Percentiles rank a stretch among this genome's conserved stretches.
phyloP scores from a whole-genome alignment of 2,113 vertebrate species.

The Xiphorhynchus elegans region DNA sequence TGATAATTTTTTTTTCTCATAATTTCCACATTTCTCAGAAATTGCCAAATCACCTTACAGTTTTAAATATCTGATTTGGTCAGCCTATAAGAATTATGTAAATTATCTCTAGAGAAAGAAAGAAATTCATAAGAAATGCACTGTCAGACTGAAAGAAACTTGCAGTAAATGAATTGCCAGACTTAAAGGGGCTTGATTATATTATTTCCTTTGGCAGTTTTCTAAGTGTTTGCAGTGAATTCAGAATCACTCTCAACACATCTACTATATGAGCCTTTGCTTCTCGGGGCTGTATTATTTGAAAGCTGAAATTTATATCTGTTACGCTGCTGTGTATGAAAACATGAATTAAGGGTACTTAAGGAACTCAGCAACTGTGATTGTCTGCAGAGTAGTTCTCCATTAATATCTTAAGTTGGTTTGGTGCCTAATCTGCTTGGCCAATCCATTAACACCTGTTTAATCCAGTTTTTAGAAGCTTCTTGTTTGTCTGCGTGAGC shows the following conservation, averaged over 20 bases:
- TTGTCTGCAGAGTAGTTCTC: not conserved
- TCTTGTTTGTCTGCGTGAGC: not conserved
- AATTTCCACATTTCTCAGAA: not conserved
- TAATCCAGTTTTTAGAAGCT: not conserved
- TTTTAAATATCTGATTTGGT: not conserved
- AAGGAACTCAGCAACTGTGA: rapidly evolving
- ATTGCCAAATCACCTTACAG: not conserved
- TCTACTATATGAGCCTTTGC: not conserved
- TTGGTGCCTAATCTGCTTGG: not conserved
- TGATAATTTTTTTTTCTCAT: not conserved
- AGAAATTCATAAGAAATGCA: not conserved
- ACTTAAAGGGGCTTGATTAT: not conserved
- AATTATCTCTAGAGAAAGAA: not conserved
- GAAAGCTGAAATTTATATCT: not conserved
- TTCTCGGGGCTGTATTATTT: not conserved
- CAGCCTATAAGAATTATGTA: not conserved
- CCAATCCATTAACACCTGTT: not conserved
- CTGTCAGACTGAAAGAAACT: not conserved
- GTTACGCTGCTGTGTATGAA: not conserved
- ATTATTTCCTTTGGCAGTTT: not conserved
- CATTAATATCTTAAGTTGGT: not conserved
- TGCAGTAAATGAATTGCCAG: not conserved
- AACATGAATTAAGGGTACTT: not conserved
- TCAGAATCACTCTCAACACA: not conserved
- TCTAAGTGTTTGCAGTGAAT: not conserved